phyloP scores from a whole-genome alignment of 2,797 vertebrate species.

The Phrynocephalus guinanensis region DNA sequence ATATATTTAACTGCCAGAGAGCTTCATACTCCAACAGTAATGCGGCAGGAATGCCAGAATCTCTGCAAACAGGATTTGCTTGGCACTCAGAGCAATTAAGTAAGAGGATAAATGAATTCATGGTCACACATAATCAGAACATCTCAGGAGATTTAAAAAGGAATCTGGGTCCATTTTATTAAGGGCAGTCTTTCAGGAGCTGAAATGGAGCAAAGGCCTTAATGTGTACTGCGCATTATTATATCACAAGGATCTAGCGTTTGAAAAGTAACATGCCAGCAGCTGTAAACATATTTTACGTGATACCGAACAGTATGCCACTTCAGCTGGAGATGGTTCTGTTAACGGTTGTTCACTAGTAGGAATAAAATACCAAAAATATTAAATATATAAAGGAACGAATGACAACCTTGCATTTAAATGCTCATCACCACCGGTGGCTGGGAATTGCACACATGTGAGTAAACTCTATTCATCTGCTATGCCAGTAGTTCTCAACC shows the following conservation, averaged over 20 bases:
- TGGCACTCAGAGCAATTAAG: conserved; percentile 68
- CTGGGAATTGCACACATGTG: not conserved
- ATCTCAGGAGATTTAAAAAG: conserved; percentile 60
- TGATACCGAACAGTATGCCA: not conserved
- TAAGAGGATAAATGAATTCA: conserved; percentile 69
- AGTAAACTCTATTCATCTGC: not conserved
- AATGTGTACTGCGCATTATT: conserved; percentile 44
- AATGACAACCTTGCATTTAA: not conserved
- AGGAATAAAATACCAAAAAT: not conserved
- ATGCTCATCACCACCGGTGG: not conserved
- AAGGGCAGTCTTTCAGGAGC: conserved; percentile 54
- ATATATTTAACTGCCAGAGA: conserved; percentile 55
- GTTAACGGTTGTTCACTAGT: not conserved
- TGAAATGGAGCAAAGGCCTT: conserved; percentile 34
- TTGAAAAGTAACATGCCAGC: not conserved
- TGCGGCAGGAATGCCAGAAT: conserved; percentile 60
- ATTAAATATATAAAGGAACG: not conserved
- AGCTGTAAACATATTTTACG: not conserved
- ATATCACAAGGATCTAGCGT: conserved; percentile 29
- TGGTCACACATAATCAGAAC: conserved; percentile 64
- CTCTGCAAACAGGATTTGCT: conserved; percentile 64
- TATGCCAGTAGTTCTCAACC: no score
- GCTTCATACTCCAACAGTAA: conserved; percentile 57
- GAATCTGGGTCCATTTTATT: conserved; percentile 55
- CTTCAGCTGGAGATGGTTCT: not conserved